phyloP scores from a whole-genome alignment of 2,113 vertebrate species.

The Chunga burmeisteri region DNA sequence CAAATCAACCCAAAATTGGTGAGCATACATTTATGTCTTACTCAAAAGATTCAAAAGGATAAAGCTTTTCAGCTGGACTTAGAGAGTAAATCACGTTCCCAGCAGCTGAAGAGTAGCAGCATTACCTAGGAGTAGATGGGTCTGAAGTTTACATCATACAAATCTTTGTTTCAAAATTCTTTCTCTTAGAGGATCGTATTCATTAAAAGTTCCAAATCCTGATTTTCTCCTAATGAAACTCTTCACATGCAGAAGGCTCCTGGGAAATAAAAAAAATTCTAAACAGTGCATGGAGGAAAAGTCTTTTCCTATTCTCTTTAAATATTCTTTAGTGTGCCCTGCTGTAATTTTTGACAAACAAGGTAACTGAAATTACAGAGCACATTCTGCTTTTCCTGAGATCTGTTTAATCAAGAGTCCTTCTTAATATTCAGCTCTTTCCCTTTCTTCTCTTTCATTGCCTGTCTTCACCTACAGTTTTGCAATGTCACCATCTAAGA shows the following conservation, averaged over 20 bases:
- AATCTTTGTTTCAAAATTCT: background rate
- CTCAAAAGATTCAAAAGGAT: background rate
- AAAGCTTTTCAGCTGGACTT: background rate
- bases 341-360: background rate
- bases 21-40: rapidly evolving
- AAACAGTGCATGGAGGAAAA: background rate
- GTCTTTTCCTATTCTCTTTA: background rate
- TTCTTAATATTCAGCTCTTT: slow-evolving; percentile 53
- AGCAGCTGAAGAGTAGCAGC: background rate
- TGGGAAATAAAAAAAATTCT: background rate
- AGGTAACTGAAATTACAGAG: slow-evolving; percentile 60
- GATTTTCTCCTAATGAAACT: background rate
- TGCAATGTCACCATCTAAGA: slow-evolving; percentile 71
- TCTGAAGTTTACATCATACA: background rate
- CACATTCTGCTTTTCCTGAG: background rate
- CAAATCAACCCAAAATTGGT: background rate
- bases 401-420: slow-evolving; percentile 28
- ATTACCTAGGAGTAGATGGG: background rate
- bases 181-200: background rate
- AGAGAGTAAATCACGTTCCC: background rate
- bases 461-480: slow-evolving; percentile 73
- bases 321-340: background rate
- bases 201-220: background rate
- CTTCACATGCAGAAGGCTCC: background rate
- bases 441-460: slow-evolving; percentile 59